These are phyloP conservation scores for Oophaga sylvatica DNA, from an alignment of 2,797 vertebrate genomes.

Conservation along the genomic window DNA sequence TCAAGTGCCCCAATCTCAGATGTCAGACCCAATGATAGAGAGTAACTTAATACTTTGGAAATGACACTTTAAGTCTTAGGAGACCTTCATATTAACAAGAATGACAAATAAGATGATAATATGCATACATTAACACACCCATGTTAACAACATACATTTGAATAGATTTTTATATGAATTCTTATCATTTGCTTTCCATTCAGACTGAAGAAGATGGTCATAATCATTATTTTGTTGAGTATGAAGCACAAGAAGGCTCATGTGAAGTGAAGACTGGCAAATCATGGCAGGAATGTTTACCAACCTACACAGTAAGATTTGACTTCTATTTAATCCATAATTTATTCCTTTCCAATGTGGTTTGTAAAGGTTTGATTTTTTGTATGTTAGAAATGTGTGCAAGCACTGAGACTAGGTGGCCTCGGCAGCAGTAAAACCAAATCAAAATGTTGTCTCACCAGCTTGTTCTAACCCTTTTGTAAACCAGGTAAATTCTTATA, in stretches of 20 bases:
- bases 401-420: too few relatives aligned
- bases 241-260: slow-evolving; percentile 51
- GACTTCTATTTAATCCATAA: too few relatives aligned
- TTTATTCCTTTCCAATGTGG: not conserved
- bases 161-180: not conserved
- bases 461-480: too few relatives aligned
- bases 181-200: not conserved
- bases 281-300: slow-evolving; percentile 38
- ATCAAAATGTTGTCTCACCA: too few relatives aligned
- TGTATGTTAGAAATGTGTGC: too few relatives aligned
- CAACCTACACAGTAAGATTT: slow-evolving; percentile 31
- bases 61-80: not conserved
- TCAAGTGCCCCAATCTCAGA: too few relatives aligned
- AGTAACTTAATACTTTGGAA: too few relatives aligned
- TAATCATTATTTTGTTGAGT: slow-evolving; percentile 36
- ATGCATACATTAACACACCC: not conserved
- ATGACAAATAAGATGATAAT: not conserved
- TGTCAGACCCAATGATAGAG: too few relatives aligned
- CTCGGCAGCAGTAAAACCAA: too few relatives aligned
- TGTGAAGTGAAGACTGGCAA: slow-evolving; percentile 36
- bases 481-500: too few relatives aligned
- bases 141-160: not conserved
- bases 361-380: too few relatives aligned
- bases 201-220: slow-evolving; percentile 18
- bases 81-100: not conserved